Percentiles rank a stretch among this genome's conserved stretches.
These are phyloP conservation scores for Pocillopora verrucosa DNA, from an alignment of 64 coral and sea anemone species.

Conservation along the genomic window DNA sequence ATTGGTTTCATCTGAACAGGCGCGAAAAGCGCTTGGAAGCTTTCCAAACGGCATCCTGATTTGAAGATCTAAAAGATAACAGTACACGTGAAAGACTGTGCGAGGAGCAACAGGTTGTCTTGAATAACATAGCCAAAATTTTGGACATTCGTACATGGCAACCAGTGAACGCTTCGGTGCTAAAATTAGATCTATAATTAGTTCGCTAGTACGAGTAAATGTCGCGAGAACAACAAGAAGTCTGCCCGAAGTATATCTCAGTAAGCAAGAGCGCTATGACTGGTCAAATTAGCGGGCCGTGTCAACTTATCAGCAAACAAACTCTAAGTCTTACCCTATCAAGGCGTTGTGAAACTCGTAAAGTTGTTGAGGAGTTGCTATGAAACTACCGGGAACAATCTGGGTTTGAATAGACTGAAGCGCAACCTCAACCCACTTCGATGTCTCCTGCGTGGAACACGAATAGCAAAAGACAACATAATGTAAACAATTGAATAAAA, in stretches of 20 bases:
- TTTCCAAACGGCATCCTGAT: slow-evolving; percentile 78
- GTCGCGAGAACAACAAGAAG: too few relatives aligned
- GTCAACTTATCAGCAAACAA: too few relatives aligned
- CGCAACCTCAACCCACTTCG: slow-evolving; percentile 65
- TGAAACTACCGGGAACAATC: slow-evolving; percentile 67
- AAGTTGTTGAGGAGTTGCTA: slow-evolving; percentile 89
- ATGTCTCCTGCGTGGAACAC: slow-evolving; percentile 55
- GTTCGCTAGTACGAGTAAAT: too few relatives aligned
- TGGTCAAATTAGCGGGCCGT: too few relatives aligned
- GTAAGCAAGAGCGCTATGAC: too few relatives aligned
- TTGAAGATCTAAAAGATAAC: slow-evolving; percentile 60
- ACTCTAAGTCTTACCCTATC: slow-evolving; percentile 48
- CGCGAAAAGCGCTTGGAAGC: slow-evolving; percentile 81
- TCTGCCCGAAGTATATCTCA: too few relatives aligned
- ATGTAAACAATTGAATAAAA: neutral
- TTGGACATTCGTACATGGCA: too few relatives aligned
- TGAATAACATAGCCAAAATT: too few relatives aligned
- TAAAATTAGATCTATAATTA: too few relatives aligned
- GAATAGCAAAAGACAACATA: neutral
- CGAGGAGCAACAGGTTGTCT: too few relatives aligned
- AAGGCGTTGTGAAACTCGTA: slow-evolving; percentile 88
- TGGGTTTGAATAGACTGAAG: slow-evolving; percentile 74
- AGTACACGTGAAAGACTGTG: neutral
- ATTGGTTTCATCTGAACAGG: slow-evolving; percentile 56
- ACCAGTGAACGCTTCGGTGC: too few relatives aligned